Evolutionary conservation across 1,140 invertebrate species (phyloP), one percentile per base, ranked within the genome.

Genomic region (Colletes latitarsis): DNA sequence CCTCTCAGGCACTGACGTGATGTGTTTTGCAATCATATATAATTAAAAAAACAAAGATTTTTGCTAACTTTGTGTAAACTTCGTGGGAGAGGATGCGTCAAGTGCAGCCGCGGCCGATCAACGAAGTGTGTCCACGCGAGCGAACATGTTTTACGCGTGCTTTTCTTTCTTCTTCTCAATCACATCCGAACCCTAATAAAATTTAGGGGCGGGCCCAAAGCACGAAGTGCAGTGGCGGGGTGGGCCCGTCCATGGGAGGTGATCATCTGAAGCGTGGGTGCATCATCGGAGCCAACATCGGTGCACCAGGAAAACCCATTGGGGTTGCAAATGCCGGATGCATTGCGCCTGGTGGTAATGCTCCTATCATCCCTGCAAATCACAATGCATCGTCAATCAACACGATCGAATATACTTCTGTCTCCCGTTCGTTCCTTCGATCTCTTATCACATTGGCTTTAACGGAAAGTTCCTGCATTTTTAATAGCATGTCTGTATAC

Each of bases 251-350:
- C 90, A 89, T 92, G 62, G 94, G 91, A 88, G 92, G 94, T 87
- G 96, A 96, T 96, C 96, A 96, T 96, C 96, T 96, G 93, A 96
- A 96, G 91, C 96, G 95, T 76, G 96, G 96, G 91, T 96, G 96
- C 95, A 96, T 96, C 95, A 96, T 95, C 81, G 95, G 95, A 77
- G 94, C 93, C 80, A 95, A 91, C 93, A 95, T 94, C 79, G 94
- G 95, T 78, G 93, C 94, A 83, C 94, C 94, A 19, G 94, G 95
- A 83, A 95, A 95, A 70, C 92, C 94, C 94, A 96, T 95, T 63
- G 95, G 95, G n/a, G 94, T 91, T 53, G 94, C 95, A 86, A 95
- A 95, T 87, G 95, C 94, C 89, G 93, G 94, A 92, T 94, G 94
- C 90, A 96, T 95, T 83, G 95, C 94, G 91, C 95, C 95, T 57